Percentiles rank a stretch among this genome's conserved stretches.
phyloP scores from a whole-genome alignment of 2,888 invertebrate species.

The Pheosia gnoma region DNA sequence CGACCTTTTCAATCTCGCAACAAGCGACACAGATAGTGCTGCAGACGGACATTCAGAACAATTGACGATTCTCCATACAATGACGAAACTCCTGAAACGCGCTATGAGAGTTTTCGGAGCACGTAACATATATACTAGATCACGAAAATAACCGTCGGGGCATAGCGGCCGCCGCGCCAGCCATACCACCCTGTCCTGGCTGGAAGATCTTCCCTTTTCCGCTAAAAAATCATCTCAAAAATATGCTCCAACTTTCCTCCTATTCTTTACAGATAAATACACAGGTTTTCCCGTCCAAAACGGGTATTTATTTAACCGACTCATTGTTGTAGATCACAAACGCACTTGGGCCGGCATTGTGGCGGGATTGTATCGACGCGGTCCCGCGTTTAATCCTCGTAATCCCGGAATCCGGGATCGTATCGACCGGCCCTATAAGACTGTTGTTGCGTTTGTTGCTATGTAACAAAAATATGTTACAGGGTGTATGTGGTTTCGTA shows the following conservation, averaged over 20 bases:
- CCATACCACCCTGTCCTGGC: too few relatives aligned
- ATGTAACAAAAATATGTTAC: conserved; percentile 4
- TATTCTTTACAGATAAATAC: neutral
- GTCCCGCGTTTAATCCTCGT: conserved; percentile 44
- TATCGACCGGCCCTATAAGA: conserved; percentile 44
- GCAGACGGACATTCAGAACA: too few relatives aligned
- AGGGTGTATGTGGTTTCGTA: too few relatives aligned
- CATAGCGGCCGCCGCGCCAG: too few relatives aligned
- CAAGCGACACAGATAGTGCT: too few relatives aligned
- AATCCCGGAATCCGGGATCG: conserved; percentile 44
- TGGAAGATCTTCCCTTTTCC: too few relatives aligned
- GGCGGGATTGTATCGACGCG: conserved; percentile 43
- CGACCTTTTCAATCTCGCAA: too few relatives aligned
- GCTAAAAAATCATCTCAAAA: neutral
- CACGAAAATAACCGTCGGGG: too few relatives aligned
- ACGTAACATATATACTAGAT: too few relatives aligned
- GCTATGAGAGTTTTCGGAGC: too few relatives aligned
- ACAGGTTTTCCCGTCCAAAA: neutral
- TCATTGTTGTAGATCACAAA: conserved; percentile 10
- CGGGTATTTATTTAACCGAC: conserved; percentile 1
- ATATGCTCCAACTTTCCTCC: neutral
- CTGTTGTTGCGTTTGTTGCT: conserved; percentile 17
- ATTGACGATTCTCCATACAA: too few relatives aligned
- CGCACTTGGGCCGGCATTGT: conserved; percentile 34
- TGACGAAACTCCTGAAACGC: too few relatives aligned